Base-by-base conservation (phyloP, 2,113 vertebrate species). In the Stigmatopora argus region DNA sequence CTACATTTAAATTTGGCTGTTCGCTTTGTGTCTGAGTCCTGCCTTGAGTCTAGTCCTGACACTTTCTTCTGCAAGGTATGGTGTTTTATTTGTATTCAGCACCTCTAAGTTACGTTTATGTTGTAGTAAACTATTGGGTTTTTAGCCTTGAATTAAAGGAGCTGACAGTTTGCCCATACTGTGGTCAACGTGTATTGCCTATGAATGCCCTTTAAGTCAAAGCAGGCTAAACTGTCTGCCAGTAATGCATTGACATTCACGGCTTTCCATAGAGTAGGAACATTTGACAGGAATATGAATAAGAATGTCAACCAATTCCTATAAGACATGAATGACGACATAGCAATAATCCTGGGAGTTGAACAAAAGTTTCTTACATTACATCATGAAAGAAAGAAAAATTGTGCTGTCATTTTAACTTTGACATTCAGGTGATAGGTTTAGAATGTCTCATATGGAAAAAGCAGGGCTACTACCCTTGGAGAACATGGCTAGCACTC, bases 391-490 rank as follows among this genome's bases (percentile, higher is more conserved):
- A 56, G 23, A 56, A 56, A 7, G 13, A 7, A 2, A 65, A 26
- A 53, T 62, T 14, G 19, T 11, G 7, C 60, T 56, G n/a, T 63
- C 53, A 31, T 62, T 61, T 51, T 49, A 53, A 48, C 65, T 31
- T 31, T 53, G 47, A 55, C 44, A 45, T 47, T 15, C 64, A 18
- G 63, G 49, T 10, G 11, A n/a, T 52, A 5, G 52, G n/a, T 46
- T 55, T 75, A 31, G 65, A 74, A 69, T 65, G 75, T 53, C 70
- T 47, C n/a, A n/a, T 62, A 48, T 69, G 62, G 64, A 71, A 66
- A 56, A 52, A 17, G 65, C 53, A 38, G 51, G 60, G 59, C 55
- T 23, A 51, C 35, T 74, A 47, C 45, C 46, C 55, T 44, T 56
- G 38, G 71, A 13, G 19, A 18, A 44, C 17, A 13, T 48, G 47